These are phyloP conservation scores for Drosophila paranaensis DNA, from an alignment of 2,888 invertebrate species.

Conservation along the genomic window DNA sequence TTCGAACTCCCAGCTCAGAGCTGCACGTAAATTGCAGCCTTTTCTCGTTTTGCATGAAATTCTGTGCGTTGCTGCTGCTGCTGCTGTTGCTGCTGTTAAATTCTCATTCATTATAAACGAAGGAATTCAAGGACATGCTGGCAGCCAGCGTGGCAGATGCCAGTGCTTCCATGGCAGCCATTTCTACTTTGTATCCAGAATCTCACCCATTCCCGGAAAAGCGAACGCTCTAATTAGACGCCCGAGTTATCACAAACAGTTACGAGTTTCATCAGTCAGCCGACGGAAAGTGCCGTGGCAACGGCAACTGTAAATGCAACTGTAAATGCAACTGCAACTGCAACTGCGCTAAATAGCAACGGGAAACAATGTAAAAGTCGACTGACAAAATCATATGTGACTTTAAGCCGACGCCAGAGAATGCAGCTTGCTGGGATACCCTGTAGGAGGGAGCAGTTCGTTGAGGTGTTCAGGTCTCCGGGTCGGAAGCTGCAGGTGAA, in stretches of 20 bases:
- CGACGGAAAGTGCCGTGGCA: constrained; percentile 1
- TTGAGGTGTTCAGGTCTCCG: no score
- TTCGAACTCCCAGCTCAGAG: not conserved
- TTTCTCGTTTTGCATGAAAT: not conserved
- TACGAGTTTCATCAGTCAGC: constrained; percentile 58
- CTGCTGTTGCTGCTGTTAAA: not conserved
- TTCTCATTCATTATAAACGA: not conserved
- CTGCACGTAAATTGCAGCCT: not conserved
- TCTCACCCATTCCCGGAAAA: not conserved
- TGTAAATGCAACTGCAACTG: constrained; percentile 1
- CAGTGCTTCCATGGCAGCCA: not conserved
- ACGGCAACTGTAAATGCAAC: constrained; percentile 6
- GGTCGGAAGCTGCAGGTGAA: not conserved
- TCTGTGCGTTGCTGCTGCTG: not conserved
- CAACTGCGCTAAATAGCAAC: constrained; percentile 16
- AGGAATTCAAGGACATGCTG: not conserved
- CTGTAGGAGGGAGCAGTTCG: not conserved
- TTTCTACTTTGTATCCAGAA: constrained; percentile 11
- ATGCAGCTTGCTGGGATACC: not conserved
- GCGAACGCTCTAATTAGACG: constrained; percentile 31
- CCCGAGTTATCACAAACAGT: constrained; percentile 55
- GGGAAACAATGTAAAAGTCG: constrained; percentile 7
- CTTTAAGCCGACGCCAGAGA: not conserved
- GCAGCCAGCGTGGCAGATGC: not conserved
- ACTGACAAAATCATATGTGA: constrained; percentile 5